Evolutionary conservation across 1,140 invertebrate species (phyloP), one percentile per base, ranked within the genome.

Genomic region (Drosophila funebris): DNA sequence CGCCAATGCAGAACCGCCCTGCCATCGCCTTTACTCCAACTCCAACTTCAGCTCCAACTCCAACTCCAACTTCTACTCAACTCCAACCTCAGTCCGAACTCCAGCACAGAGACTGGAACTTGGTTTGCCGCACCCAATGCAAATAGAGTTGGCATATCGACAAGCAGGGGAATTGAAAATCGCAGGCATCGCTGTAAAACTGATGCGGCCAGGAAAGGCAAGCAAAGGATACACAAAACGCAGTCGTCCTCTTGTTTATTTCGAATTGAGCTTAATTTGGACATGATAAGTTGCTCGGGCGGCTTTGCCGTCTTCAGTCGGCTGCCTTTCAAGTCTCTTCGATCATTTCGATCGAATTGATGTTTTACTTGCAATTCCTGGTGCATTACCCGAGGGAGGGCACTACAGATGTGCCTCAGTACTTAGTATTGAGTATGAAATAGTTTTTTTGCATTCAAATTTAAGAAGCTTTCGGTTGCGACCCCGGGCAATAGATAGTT

Each of bases 191-290:
- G 29, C 29, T 31, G 39, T 33, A 14, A 33, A 60, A 62, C 9
- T 69, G 36, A 29, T 46, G 46, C 33, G 60, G 33, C 29, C 36
- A 56, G 22, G 18, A 41, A 54, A 54, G 18, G n/a, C 27, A 37
- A 33, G 16, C n/a, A 13, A 27, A 33, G 29, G 29, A 48, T 48
- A 36, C 44, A 52, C 48, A 52, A 37, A 27, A 57, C 54, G 36
- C 37, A 22, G 41, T 79, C 48, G 67, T 64, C 56, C 67, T 58
- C 75, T 83, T 85, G 82, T 85, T 85, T 81, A 85, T 87, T 87
- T 78, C 58, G 82, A 69, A 81, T 81, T 81, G 82, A 87, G 80
- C 82, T 85, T 85, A 85, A 85, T 85, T 85, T 85, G 82, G 82
- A 85, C 82, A 87, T 85, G 82, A 85, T 85, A 85, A 87, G 82